Base-by-base conservation (phyloP, 2,888 invertebrate genomes). In the Cryptophagus acutangulus region DNA sequence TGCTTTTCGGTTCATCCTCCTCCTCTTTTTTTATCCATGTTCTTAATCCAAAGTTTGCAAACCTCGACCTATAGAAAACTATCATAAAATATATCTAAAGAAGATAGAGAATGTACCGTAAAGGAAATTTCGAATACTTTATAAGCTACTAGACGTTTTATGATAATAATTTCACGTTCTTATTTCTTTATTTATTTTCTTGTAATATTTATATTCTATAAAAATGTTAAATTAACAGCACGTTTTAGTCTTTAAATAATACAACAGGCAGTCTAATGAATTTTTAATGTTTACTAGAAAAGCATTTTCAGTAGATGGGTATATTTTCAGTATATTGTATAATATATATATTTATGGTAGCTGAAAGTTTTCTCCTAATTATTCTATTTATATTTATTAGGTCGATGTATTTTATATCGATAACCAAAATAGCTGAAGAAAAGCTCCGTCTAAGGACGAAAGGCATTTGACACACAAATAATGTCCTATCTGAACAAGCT, bases 401-500 rank as follows among this genome's bases (percentile, higher is more conserved):
- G n/a, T n/a, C n/a, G n/a, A n/a, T n/a, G n/a, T n/a, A n/a, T n/a
- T n/a, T n/a, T n/a, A n/a, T n/a, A n/a, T n/a, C n/a, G n/a, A n/a
- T n/a, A n/a, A n/a, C n/a, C n/a, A n/a, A n/a, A n/a, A n/a, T n/a
- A n/a, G n/a, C n/a, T n/a, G n/a, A n/a, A n/a, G n/a, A n/a, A n/a
- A n/a, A n/a, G n/a, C n/a, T n/a, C n/a, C n/a, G n/a, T n/a, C n/a
- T n/a, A n/a, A n/a, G n/a, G n/a, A n/a, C n/a, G n/a, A n/a, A n/a
- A n/a, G n/a, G n/a, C n/a, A n/a, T n/a, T n/a, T n/a, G n/a, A n/a
- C n/a, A n/a, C n/a, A 51, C 49, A 50, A 53, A 53, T 51, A 50
- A 40, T 42, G 49, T 51, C 50, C 51, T 50, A 50, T 46, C 40
- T 45, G 46, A 42, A 50, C 47, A 44, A 52, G 48, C 48, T 48